phyloP scores from a whole-genome alignment of 2,797 vertebrate genomes.

The Loriculus beryllinus region DNA sequence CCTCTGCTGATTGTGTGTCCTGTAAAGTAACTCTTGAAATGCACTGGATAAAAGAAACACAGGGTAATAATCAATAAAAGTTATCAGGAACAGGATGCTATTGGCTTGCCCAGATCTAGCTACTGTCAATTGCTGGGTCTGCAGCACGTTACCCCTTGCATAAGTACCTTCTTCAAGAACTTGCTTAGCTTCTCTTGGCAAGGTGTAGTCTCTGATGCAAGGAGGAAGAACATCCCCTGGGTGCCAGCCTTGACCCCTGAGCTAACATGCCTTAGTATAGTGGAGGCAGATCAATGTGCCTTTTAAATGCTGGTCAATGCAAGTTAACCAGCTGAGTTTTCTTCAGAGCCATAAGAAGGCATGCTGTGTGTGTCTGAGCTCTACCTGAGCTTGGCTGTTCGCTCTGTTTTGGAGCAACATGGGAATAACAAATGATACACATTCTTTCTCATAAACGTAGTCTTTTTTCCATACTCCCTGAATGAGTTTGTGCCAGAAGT shows the following conservation, averaged over 20 bases:
- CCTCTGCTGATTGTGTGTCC: background rate
- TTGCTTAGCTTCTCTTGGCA: background rate
- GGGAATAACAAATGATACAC: background rate
- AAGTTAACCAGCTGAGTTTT: background rate
- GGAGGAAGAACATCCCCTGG: background rate
- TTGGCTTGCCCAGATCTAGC: background rate
- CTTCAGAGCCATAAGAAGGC: background rate
- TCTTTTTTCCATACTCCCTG: conserved; percentile 29
- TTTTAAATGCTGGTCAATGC: background rate
- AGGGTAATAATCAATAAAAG: background rate
- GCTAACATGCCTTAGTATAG: background rate
- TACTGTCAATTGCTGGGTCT: fast-evolving
- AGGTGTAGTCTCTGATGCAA: background rate
- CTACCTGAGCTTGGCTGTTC: background rate
- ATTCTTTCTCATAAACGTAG: conserved; percentile 46
- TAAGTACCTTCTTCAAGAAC: background rate
- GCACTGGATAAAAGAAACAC: background rate
- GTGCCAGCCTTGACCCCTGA: background rate
- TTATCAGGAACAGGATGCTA: background rate
- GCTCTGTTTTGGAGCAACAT: background rate
- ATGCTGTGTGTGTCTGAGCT: background rate
- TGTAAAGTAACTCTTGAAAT: background rate
- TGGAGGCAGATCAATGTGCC: background rate
- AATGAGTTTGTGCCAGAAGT: conserved; percentile 25
- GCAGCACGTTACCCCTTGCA: background rate